Evolutionary conservation across 2,888 invertebrate species (phyloP), one percentile per base, ranked within the genome.

Genomic region (Ashinkailepas kermadecensis): DNA sequence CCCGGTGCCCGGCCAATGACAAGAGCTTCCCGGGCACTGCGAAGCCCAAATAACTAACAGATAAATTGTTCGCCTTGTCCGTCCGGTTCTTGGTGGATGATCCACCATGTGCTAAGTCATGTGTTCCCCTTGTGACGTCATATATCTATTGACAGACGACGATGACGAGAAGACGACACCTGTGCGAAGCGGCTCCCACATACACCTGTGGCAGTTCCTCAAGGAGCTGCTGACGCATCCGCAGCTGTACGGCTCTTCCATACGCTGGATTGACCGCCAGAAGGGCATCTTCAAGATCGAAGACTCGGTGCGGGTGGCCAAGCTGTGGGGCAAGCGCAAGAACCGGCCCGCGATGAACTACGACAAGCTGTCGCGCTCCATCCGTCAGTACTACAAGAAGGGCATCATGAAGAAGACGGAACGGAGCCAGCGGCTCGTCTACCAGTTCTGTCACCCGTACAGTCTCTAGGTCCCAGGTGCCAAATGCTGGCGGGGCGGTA

Each of bases 291-390:
- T 99, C 91, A 99, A 99, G 90, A 99, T 99, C 87, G 99, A 99
- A 88, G 98, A 99, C 89, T 97, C 97, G 18, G 95, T 97, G 58
- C 92, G 95, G 85, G 97, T 99, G 81, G 99, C 99, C n/a, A 91
- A 94, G 85, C 91, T 97, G 81, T 99, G 99, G 99, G 99, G 99
- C 83, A 94, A 95, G 86, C 91, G 99, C 84, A 99, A 99, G 89
- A 99, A 99, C 89, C 91, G 99, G 15, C 97, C 98, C 0, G 97
- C 97, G 58, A 99, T 99, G 99, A 99, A 99, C 90, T 99, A 99
- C 89, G 99, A 99, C 90, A 99, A 99, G 88, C 90, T 99, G 80
- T 97, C 97, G 84, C 92, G 99, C 82, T 98, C 97, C 85, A 97
- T 99, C 87, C 90, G 99, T 81, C 99, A 99, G 88, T 98, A 98